phyloP scores from a whole-genome alignment of 2,888 invertebrate genomes.

The Calliphora vomitoria region DNA sequence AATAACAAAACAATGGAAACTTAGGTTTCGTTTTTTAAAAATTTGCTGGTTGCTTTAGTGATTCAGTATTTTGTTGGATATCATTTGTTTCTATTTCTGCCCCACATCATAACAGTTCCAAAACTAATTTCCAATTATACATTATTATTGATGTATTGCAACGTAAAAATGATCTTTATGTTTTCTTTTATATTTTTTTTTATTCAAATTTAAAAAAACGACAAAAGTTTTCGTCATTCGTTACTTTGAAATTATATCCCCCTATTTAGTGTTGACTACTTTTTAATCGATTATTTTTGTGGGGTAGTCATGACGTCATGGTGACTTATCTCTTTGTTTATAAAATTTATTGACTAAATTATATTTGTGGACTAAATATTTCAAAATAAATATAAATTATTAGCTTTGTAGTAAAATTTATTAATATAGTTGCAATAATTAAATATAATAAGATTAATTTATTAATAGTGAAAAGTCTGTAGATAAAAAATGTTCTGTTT shows the following conservation, averaged over 20 bases:
- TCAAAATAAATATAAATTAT: conserved; percentile 5
- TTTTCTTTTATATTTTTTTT: too few relatives aligned
- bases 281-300: conserved; percentile 11
- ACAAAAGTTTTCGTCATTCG: too few relatives aligned
- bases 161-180: too few relatives aligned
- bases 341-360: conserved; percentile 36
- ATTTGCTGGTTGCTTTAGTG: too few relatives aligned
- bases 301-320: conserved; percentile 24
- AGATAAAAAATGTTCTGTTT: conserved; percentile 60
- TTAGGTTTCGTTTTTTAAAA: too few relatives aligned
- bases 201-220: too few relatives aligned
- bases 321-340: conserved; percentile 40
- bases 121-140: too few relatives aligned
- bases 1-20: too few relatives aligned
- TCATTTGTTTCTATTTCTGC: too few relatives aligned
- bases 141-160: too few relatives aligned
- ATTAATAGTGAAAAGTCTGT: conserved; percentile 6
- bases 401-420: conserved; percentile 7
- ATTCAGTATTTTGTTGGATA: too few relatives aligned
- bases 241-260: background rate
- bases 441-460: conserved; percentile 33
- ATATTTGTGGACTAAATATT: background rate
- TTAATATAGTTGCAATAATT: background rate
- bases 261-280: conserved; percentile 19
- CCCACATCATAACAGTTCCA: too few relatives aligned